Evolutionary conservation across 1,140 invertebrate species (phyloP).

Genomic region (Drosophila kurseongensis): DNA sequence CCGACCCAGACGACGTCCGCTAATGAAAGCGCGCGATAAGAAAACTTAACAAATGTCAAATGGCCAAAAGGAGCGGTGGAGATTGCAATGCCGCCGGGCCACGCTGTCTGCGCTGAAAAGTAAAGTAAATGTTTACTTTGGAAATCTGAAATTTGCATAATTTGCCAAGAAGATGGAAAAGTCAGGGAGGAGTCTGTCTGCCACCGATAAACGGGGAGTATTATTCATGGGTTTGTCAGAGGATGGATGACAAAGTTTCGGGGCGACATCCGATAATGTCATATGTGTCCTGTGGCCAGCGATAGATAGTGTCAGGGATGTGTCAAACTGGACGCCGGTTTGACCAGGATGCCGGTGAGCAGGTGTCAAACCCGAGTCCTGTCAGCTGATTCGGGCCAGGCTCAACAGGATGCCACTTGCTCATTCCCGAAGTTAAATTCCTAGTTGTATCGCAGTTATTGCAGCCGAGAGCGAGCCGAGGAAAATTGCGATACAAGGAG

Average conservation of each 20-base stretch:
- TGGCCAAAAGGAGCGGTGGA: constrained; percentile 27
- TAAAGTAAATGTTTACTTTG: constrained; percentile 84
- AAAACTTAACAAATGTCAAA: constrained; percentile 75
- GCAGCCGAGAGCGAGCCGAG: constrained; percentile 62
- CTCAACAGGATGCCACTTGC: constrained; percentile 66
- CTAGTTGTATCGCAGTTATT: constrained; percentile 68
- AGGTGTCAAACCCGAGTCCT: constrained; percentile 59
- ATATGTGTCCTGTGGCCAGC: constrained; percentile 49
- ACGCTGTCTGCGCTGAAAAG: constrained; percentile 72
- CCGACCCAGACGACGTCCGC: constrained; percentile 54
- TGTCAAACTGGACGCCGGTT: constrained; percentile 79
- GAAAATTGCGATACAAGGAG: constrained; percentile 71
- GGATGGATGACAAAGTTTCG: constrained; percentile 23
- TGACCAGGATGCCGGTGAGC: constrained; percentile 29
- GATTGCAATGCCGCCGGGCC: constrained; percentile 28
- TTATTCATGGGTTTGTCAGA: constrained; percentile 60
- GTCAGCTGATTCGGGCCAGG: constrained; percentile 48
- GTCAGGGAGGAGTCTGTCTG: constrained; percentile 22
- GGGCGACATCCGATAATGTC: constrained; percentile 53
- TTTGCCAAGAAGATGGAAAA: constrained; percentile 58
- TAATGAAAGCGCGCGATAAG: constrained; percentile 80
- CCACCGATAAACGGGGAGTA: constrained; percentile 62
- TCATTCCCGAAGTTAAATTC: neutral
- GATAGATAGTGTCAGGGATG: constrained; percentile 59
- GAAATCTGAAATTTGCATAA: constrained; percentile 83